Conservation (phyloP, 2,888 invertebrate species). For the Hipparchia sbordonii region DNA sequence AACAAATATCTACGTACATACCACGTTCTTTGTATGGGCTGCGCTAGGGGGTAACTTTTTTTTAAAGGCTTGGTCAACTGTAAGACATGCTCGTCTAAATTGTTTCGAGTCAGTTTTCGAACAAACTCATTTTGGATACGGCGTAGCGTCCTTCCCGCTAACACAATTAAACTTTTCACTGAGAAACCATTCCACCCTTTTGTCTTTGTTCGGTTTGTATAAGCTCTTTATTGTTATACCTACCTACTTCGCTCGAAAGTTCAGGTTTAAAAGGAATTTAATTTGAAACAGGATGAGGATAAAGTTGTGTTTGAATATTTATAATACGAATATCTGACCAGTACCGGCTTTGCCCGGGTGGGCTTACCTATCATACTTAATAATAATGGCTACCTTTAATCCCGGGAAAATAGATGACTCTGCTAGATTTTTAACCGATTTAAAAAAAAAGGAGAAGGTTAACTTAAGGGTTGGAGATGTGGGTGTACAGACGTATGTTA, state of each 20-base stretch:
- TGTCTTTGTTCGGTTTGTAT: slow-evolving; percentile 44
- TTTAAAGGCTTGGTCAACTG: slow-evolving; percentile 2
- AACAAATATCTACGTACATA: too few relatives aligned
- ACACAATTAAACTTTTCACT: slow-evolving; percentile 51
- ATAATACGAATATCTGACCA: too few relatives aligned
- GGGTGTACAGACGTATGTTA: too few relatives aligned
- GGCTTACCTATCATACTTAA: too few relatives aligned
- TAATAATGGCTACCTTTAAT: too few relatives aligned
- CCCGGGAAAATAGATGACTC: too few relatives aligned
- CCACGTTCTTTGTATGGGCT: too few relatives aligned
- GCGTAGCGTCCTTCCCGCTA: slow-evolving; percentile 34
- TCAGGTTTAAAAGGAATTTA: slow-evolving; percentile 13
- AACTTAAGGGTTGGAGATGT: too few relatives aligned
- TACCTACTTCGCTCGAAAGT: slow-evolving; percentile 7
- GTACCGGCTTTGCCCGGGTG: too few relatives aligned
- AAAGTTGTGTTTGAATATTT: slow-evolving; percentile 5
- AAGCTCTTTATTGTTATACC: slow-evolving; percentile 40
- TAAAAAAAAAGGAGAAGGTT: too few relatives aligned
- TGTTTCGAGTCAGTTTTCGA: slow-evolving; percentile 31
- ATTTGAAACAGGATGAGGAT: slow-evolving; percentile 1
- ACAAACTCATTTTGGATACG: slow-evolving; percentile 37
- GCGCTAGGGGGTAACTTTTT: too few relatives aligned
- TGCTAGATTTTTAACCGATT: too few relatives aligned
- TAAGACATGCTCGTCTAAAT: slow-evolving; percentile 24
- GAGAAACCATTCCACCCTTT: slow-evolving; percentile 37